Percentiles rank a stretch among this genome's conserved stretches.
Conservation (phyloP, 2,888 invertebrate species). For the Abrostola triplasia region DNA sequence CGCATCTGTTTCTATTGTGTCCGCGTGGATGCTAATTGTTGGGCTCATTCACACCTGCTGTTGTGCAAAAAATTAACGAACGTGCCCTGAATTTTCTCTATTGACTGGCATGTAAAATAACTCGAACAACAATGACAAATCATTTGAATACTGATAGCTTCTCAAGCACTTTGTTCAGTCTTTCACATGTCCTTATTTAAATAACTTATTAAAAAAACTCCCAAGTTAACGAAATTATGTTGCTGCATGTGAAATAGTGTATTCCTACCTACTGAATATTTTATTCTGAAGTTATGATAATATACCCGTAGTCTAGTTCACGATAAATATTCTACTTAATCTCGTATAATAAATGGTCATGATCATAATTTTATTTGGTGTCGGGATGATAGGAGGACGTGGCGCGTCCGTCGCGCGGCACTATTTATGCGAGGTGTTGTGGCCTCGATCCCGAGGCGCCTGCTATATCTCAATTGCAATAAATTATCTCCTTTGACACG, state of each 20-base stretch:
- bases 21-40: conserved; percentile 64
- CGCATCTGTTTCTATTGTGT: conserved; percentile 66
- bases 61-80: conserved; percentile 71
- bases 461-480: conserved; percentile 84
- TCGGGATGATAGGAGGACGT: conserved; percentile 74
- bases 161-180: conserved; percentile 14
- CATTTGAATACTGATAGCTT: conserved; percentile 19
- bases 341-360: conserved; percentile 74
- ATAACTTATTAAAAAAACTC: background rate
- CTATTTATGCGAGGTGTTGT: conserved; percentile 81
- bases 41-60: conserved; percentile 68
- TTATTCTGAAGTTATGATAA: conserved; percentile 22
- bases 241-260: background rate
- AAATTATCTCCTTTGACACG: conserved; percentile 84
- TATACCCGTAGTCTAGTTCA: conserved; percentile 50
- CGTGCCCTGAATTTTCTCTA: conserved; percentile 60
- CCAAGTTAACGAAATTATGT: background rate
- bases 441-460: conserved; percentile 73
- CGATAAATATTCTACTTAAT: conserved; percentile 65
- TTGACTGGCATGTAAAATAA: conserved; percentile 54
- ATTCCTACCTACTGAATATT: background rate
- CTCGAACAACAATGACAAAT: conserved; percentile 39
- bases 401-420: conserved; percentile 67
- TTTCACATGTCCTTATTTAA: conserved; percentile 6
- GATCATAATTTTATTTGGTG: conserved; percentile 80